Percentiles rank a stretch among this genome's conserved stretches.
Conservation (phyloP, 2,888 invertebrate genomes). For the Phortica okadai region DNA sequence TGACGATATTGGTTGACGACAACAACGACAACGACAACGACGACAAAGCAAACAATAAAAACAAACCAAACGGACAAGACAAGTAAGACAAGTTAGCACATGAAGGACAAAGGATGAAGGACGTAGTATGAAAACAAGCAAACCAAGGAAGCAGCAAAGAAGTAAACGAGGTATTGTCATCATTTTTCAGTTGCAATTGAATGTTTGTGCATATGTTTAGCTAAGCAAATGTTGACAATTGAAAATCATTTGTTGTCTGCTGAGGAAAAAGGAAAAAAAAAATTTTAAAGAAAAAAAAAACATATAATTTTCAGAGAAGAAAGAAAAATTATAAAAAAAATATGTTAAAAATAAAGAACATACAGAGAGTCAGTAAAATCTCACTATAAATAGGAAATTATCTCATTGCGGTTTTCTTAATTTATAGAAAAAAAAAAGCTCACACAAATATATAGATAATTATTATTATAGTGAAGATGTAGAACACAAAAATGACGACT, state of each 20-base stretch:
- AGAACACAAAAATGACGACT: too few species aligned
- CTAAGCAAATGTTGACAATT: neutral
- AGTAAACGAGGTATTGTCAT: neutral
- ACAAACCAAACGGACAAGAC: neutral
- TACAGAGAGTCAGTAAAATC: too few species aligned
- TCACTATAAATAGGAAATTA: too few species aligned
- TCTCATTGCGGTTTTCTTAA: too few species aligned
- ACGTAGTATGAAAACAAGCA: neutral
- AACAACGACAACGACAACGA: neutral
- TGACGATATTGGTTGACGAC: neutral
- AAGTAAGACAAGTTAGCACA: neutral
- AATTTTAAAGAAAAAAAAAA: neutral
- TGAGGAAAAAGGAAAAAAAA: constrained; percentile 6
- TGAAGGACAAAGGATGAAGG: neutral
- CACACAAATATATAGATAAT: too few species aligned
- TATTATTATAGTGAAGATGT: too few species aligned
- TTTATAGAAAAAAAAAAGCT: too few species aligned
- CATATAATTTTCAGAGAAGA: neutral
- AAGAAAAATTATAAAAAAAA: neutral
- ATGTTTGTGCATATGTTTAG: constrained; percentile 5
- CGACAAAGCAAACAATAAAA: neutral
- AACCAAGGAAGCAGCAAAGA: neutral
- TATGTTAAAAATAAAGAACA: neutral
- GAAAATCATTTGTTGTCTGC: neutral
- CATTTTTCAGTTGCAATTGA: neutral